Base-by-base conservation (phyloP, 2,888 invertebrate genomes). In the Pachycephus smyrnensis region DNA sequence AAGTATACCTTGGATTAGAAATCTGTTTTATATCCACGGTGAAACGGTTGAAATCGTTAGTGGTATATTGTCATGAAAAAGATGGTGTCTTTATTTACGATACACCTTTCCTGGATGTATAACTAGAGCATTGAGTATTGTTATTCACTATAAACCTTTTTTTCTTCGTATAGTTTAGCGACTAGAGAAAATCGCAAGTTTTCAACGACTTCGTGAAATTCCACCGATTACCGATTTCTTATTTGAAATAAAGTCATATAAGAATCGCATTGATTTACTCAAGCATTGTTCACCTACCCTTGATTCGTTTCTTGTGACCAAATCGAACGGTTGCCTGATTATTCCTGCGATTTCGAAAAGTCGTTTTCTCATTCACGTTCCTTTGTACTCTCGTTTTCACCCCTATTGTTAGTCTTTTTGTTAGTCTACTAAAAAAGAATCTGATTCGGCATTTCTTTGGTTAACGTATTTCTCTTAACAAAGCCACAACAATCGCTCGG, bases 11-110 rank as follows among this genome's bases (percentile, higher is more conserved):
- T 23, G 23, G 23, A 55, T 23, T 23, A 55, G 9, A 55, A 55
- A 55, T 55, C 9, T 23, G 23, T 55, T 55, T 55, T 55, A 55
- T 23, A 23, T 9, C 9, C 55, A 55, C 1, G 1, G 23, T 23
- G 23, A 81, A 84, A 82, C 82, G 77, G 81, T 68, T 73, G 75
- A 77, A 78, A 80, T 87, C 84, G 84, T 87, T 87, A 88, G 82
- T 80, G 73, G 33, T 40, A 75, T 81, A 87, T 87, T 87, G 87
- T 85, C 75, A 78, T 23, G 73, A 33, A 81, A 73, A 32, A 76
- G 75, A 40, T 55, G 55, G 23, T 9, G 55, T 55, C 55, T 23
- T 2, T 23, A 55, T 23, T 55, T 55, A 23, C 55, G 55, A 55
- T 55, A 55, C 23, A 55, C 55, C 55, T 55, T 55, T 55, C 55